Evolutionary conservation across 2,888 invertebrate genomes (phyloP).

Genomic region (Pyrrhosoma nymphula): DNA sequence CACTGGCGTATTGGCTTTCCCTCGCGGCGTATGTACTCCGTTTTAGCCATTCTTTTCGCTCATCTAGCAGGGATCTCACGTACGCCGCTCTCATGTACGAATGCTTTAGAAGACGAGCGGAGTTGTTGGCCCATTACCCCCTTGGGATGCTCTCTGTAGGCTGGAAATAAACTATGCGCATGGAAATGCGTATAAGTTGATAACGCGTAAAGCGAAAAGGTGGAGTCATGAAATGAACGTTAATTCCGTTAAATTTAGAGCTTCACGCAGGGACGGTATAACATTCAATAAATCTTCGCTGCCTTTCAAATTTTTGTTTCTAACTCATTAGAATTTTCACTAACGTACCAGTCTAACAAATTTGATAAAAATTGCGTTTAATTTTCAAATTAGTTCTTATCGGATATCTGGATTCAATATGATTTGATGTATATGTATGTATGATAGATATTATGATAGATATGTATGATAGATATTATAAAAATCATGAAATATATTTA

Average conservation of each 20-base stretch:
- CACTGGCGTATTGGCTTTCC: conserved; percentile 47
- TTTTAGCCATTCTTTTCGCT: conserved; percentile 54
- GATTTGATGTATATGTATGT: too few relatives aligned
- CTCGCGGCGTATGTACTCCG: background rate
- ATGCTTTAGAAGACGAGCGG: conserved; percentile 47
- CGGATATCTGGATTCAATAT: too few relatives aligned
- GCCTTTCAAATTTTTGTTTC: too few relatives aligned
- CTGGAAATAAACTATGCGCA: background rate
- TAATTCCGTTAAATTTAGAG: background rate
- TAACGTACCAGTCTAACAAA: too few relatives aligned
- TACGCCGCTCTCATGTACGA: conserved; percentile 51
- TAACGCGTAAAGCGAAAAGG: background rate
- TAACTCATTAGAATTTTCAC: too few relatives aligned
- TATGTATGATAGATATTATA: too few relatives aligned
- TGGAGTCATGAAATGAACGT: background rate
- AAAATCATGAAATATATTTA: too few relatives aligned
- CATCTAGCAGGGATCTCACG: conserved; percentile 38
- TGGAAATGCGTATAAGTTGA: background rate
- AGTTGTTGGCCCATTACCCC: conserved; percentile 27
- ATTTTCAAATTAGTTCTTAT: too few relatives aligned
- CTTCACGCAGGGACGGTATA: too few relatives aligned
- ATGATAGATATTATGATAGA: too few relatives aligned
- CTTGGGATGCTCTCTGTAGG: background rate
- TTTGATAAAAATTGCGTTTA: too few relatives aligned
- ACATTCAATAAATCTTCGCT: too few relatives aligned